phyloP scores from a whole-genome alignment of 1,140 invertebrate species.

The Ceratina calcarata region DNA sequence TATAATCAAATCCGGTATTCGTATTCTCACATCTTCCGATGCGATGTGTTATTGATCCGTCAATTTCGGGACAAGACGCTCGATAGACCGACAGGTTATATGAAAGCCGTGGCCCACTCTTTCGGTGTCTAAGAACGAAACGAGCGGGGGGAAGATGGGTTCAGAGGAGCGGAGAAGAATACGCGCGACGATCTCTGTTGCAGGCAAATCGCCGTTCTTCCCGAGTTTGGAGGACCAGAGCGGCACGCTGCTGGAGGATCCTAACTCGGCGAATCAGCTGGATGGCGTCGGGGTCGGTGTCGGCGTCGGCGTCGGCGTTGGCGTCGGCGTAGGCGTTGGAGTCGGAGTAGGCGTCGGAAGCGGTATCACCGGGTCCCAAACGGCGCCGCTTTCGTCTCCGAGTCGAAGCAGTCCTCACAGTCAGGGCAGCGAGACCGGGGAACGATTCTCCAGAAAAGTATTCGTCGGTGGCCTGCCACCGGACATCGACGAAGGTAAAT shows the following conservation, averaged over 20 bases:
- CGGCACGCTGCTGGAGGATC: conserved; percentile 81
- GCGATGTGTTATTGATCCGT: too few species aligned
- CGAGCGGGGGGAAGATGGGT: not conserved
- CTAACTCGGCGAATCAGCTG: conserved; percentile 79
- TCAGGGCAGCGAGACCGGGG: conserved; percentile 91
- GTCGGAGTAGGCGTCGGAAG: conserved; percentile 70
- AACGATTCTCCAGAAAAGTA: conserved; percentile 97
- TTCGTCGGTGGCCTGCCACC: conserved; percentile 99
- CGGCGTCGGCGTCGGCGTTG: conserved; percentile 72
- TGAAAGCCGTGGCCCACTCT: too few species aligned
- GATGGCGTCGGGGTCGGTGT: conserved; percentile 79
- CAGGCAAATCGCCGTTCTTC: conserved; percentile 87
- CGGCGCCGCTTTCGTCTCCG: conserved; percentile 85
- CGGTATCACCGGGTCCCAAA: conserved; percentile 76
- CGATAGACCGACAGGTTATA: too few species aligned
- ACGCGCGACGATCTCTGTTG: conserved; percentile 60
- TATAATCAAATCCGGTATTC: too few species aligned
- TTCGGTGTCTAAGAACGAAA: not conserved
- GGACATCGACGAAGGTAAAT: conserved; percentile 96
- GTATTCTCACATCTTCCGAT: too few species aligned
- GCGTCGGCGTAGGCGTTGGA: conserved; percentile 76
- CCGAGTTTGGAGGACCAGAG: conserved; percentile 84
- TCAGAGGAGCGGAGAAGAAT: not conserved
- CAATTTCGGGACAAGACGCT: too few species aligned
- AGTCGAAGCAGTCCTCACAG: conserved; percentile 92